Conservation (phyloP, 1,140 invertebrate species). For the Protaetia brevitarsis region DNA sequence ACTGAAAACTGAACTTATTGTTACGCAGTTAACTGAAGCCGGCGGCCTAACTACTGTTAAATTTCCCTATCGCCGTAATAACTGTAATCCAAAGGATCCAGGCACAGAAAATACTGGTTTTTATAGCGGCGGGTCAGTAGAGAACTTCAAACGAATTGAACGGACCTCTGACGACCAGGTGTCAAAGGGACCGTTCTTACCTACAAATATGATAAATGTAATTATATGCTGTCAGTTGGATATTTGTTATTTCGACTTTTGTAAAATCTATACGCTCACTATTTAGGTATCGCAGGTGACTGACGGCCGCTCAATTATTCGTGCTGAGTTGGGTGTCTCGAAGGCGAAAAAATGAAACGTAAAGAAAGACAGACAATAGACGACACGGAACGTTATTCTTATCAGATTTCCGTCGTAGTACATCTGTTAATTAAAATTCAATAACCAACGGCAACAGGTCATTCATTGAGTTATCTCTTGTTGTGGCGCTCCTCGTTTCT, state of each 20-base stretch:
- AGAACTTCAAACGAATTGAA: conserved; percentile 1
- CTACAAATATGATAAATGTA: conserved; percentile 26
- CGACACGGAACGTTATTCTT: background rate
- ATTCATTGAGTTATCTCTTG: too few relatives aligned
- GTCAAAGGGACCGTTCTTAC: conserved; percentile 24
- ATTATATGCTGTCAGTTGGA: conserved; percentile 22
- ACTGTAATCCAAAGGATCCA: conserved; percentile 22
- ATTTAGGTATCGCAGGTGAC: conserved; percentile 23
- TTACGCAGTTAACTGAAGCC: background rate
- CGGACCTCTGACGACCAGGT: conserved; percentile 20
- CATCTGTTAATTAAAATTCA: conserved; percentile 21
- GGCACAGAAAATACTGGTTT: conserved; percentile 19
- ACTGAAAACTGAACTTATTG: background rate
- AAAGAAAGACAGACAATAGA: background rate
- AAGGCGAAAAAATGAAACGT: background rate
- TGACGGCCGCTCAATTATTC: conserved; percentile 24
- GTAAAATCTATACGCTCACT: conserved; percentile 22
- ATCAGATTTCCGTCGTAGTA: conserved; percentile 7
- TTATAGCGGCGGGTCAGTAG: conserved; percentile 22
- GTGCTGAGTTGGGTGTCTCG: conserved; percentile 19
- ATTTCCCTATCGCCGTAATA: conserved; percentile 21
- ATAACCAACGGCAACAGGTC: background rate
- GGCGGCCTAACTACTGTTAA: conserved; percentile 5
- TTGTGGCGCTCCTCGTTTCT: too few relatives aligned
- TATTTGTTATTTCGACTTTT: conserved; percentile 30